These are phyloP conservation scores for Ecliptopera silaceata DNA, from an alignment of 2,888 invertebrate species.

Conservation along the genomic window DNA sequence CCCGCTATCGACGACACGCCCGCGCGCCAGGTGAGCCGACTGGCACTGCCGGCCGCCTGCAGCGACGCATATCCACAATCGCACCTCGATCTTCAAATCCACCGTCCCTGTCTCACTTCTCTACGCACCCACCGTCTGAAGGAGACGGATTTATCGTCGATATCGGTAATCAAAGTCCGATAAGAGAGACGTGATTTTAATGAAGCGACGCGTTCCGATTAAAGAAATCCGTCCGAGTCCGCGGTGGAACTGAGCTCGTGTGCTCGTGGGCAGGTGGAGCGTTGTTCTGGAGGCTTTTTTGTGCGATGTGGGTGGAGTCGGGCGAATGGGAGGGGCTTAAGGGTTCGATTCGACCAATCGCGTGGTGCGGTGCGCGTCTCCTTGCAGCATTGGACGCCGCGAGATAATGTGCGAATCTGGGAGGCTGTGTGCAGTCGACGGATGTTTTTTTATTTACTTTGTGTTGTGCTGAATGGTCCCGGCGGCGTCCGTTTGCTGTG, in stretches of 20 bases:
- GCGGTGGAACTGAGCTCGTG: slow-evolving; percentile 57
- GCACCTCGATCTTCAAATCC: slow-evolving; percentile 61
- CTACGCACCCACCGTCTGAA: slow-evolving; percentile 37
- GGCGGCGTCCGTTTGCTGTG: slow-evolving; percentile 56
- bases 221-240: slow-evolving; percentile 52
- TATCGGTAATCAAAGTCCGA: slow-evolving; percentile 50
- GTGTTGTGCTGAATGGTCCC: slow-evolving; percentile 63
- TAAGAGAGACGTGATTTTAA: slow-evolving; percentile 64
- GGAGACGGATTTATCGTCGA: slow-evolving; percentile 57
- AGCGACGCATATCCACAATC: slow-evolving; percentile 61
- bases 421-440: slow-evolving; percentile 71
- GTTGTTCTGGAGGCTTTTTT: slow-evolving; percentile 59
- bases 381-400: slow-evolving; percentile 65
- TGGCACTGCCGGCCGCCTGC: slow-evolving; percentile 65
- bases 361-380: slow-evolving; percentile 37
- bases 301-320: slow-evolving; percentile 75
- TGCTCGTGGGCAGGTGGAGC: slow-evolving; percentile 60
- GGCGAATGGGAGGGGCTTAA: slow-evolving; percentile 75
- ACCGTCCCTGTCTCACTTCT: slow-evolving; percentile 60
- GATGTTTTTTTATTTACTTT: slow-evolving; percentile 71
- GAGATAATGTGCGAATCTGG: slow-evolving; percentile 80
- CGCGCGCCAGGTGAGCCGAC: slow-evolving; percentile 70
- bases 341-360: slow-evolving; percentile 58
- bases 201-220: slow-evolving; percentile 47
- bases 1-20: slow-evolving; percentile 63